phyloP scores from a whole-genome alignment of 2,113 vertebrate genomes.

The Laticauda colubrina region DNA sequence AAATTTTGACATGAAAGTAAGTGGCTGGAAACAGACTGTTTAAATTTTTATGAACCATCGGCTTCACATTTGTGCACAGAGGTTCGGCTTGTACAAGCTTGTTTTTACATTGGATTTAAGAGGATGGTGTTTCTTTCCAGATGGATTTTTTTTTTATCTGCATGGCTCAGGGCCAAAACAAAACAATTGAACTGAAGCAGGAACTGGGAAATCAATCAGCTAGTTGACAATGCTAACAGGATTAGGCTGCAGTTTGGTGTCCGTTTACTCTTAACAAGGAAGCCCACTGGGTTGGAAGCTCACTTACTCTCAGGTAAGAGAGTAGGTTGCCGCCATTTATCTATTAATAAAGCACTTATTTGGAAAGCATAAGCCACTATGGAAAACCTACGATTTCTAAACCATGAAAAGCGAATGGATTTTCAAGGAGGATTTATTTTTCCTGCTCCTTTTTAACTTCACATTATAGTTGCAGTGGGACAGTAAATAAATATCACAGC shows the following conservation, averaged over 20 bases:
- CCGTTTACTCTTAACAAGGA: background rate
- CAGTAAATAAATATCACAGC: background rate
- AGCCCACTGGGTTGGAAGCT: background rate
- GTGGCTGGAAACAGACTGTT: background rate
- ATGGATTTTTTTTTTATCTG: background rate
- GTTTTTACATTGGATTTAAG: slow-evolving; percentile 6
- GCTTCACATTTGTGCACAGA: background rate
- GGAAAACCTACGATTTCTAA: background rate
- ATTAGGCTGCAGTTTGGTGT: background rate
- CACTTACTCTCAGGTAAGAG: background rate
- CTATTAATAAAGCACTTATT: background rate
- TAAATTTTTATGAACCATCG: background rate
- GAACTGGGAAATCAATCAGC: background rate
- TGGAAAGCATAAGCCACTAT: background rate
- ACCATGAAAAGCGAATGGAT: background rate
- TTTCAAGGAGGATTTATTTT: background rate
- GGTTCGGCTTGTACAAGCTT: background rate
- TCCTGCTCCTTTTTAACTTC: background rate
- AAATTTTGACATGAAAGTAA: background rate
- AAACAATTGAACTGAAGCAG: background rate
- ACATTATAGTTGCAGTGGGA: background rate
- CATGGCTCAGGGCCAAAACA: background rate
- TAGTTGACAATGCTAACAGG: background rate
- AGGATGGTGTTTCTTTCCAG: background rate
- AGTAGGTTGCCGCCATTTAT: background rate